Base-by-base conservation (phyloP, 2,113 vertebrate species). In the Pygoscelis adeliae region DNA sequence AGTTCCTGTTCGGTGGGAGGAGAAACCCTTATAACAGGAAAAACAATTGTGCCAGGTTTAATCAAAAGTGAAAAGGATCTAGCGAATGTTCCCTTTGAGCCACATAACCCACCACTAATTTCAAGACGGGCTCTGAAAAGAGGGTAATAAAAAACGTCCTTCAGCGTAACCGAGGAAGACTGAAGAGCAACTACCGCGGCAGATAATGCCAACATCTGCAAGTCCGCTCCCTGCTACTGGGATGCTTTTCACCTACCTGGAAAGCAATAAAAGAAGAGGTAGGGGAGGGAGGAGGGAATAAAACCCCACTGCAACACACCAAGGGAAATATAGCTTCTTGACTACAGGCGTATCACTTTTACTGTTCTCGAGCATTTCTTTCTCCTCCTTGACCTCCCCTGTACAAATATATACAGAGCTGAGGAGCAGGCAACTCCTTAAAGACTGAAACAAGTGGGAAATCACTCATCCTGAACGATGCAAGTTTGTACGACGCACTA, bases 1-100 rank as follows among this genome's bases (percentile, higher is more conserved):
- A 96, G 94, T 97, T 97, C 83, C 95, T 97, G 90, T 95, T 97
- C 81, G 3, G 94, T 86, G 93, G 96, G 94, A 97, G 87, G 69
- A 97, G 96, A 96, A 96, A 81, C 96, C 90, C 90, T 95, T 85
- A 42, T 91, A 90, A 93, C 38, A 95, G 93, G 92, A 97, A 97
- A 98, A 98, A 97, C 95, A 97, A 91, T 97, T 97, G 97, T 97
- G 79, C 95, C 96, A 97, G 89, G 95, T 97, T 98, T 98, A 98
- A 98, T 97, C 97, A 97, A 97, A 98, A 98, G 90, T 96, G 95
- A 98, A 96, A 97, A 97, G 88, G 87, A 97, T 96, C 95, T 83
- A 61, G 90, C 42, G 76, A 98, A 98, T 96, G 96, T 97, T 97
- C 95, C 96, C 97, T 98, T 93, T 88, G 97, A 97, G 97, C 90